Percentiles rank a stretch among this genome's conserved stretches.
These are phyloP conservation scores for Sebastes nivosus DNA, from an alignment of 2,797 vertebrate species.

Conservation along the genomic window DNA sequence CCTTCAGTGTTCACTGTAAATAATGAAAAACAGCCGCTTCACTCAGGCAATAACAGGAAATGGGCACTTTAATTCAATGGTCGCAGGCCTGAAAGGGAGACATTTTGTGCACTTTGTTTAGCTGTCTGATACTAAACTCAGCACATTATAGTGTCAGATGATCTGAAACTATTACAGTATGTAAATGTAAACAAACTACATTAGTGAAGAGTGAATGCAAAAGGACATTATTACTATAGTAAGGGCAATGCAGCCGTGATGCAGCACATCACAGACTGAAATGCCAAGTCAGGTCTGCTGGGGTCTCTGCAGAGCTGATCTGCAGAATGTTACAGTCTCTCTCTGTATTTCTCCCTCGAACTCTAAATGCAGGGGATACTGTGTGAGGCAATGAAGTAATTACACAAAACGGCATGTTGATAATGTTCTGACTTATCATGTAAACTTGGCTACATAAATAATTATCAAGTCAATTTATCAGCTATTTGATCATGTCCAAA, in stretches of 20 bases:
- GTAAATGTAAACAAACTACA: background rate
- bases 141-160: background rate
- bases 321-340: conserved; percentile 19
- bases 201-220: background rate
- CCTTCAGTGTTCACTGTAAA: conserved; percentile 46
- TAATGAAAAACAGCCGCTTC: conserved; percentile 52
- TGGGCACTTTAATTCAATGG: conserved; percentile 25
- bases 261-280: conserved; percentile 7
- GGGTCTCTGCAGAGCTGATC: conserved; percentile 38
- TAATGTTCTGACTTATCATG: conserved; percentile 19
- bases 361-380: conserved; percentile 7
- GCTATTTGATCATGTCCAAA: conserved; percentile 24
- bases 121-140: background rate
- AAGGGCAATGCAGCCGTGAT: background rate
- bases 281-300: conserved; percentile 34
- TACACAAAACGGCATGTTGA: conserved; percentile 41
- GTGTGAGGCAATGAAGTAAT: conserved; percentile 30
- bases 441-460: conserved; percentile 51
- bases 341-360: conserved; percentile 1
- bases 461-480: conserved; percentile 30
- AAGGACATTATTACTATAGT: background rate
- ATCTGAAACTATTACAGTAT: background rate
- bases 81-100: conserved; percentile 29
- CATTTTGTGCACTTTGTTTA: conserved; percentile 26
- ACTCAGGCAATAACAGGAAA: conserved; percentile 69